phyloP scores from a whole-genome alignment of 2,113 vertebrate genomes.

The Elanoides forficatus region DNA sequence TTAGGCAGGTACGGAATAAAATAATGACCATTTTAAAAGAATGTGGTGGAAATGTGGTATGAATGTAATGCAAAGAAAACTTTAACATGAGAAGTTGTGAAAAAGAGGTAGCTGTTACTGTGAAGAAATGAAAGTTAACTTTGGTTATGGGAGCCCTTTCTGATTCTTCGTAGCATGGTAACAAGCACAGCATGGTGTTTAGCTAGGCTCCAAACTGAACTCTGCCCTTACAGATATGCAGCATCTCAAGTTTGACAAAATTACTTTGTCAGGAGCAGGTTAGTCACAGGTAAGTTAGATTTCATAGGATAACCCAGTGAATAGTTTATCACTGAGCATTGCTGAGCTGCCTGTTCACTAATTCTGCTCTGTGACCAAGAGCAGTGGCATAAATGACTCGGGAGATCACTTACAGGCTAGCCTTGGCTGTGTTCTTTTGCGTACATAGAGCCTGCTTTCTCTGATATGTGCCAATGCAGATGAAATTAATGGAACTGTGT shows the following conservation, averaged over 20 bases:
- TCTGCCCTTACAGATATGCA: neutral
- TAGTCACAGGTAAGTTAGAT: neutral
- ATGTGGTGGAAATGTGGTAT: constrained; percentile 52
- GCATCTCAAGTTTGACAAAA: neutral
- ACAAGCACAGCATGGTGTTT: neutral
- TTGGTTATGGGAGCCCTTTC: neutral
- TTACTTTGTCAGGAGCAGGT: neutral
- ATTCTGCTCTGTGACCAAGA: neutral
- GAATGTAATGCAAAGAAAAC: constrained; percentile 28
- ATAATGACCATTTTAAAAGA: constrained; percentile 36
- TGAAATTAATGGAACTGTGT: neutral
- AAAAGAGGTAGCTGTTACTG: constrained; percentile 31
- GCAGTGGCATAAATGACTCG: neutral
- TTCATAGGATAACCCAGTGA: neutral
- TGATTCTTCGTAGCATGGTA: neutral
- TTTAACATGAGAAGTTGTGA: constrained; percentile 51
- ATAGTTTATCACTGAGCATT: neutral
- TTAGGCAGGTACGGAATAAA: constrained; percentile 48
- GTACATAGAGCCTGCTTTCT: neutral
- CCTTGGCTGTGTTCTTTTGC: neutral
- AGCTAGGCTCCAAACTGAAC: neutral
- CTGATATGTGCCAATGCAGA: neutral
- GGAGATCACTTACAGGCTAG: neutral
- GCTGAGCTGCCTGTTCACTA: neutral
- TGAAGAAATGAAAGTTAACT: neutral